Evolutionary conservation across 1,140 invertebrate species (phyloP), one percentile per base, ranked within the genome.

Genomic region (Leptopilina clavipes): DNA sequence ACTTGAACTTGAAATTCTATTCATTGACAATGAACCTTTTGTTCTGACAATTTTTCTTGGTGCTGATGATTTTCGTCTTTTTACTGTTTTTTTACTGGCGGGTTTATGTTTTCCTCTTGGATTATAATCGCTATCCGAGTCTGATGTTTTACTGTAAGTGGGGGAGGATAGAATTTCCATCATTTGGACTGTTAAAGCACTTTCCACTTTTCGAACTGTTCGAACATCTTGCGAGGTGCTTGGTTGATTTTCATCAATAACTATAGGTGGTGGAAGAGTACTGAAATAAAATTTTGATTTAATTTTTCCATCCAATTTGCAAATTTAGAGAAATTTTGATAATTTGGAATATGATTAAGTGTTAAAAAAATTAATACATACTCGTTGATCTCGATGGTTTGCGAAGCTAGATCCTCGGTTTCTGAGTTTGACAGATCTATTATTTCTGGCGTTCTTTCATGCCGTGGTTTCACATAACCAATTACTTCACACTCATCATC

Each of bases 361-460:
- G n/a, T 31, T 31, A 31, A 31, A 31, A 31, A 31, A 40, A 40
- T 40, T 40, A 8, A 9, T 48, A 73, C 71, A 48, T 65, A 79
- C 74, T 48, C 48, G 3, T 10, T 37, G 25, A 8, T 31, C 19
- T 75, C 65, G n/a, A 22, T 45, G 25, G 71, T 37, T 73, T 75
- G 59, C 14, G 22, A 31, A 65, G 40, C 71, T 75, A 10, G 43
- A 31, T 70, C 71, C 10, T 83, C 88, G 44, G 80, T 81, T 52
- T 91, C 91, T 7, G 89, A 89, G 5, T 91, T 90, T 18, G 90
- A 83, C 7, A 89, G 65, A 17, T 92, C 86, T 45, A 93, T 91
- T 0, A 91, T 85, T 85, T 91, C 90, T 10, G 92, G 92, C 25
- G 92, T 92, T 73, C 92, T 87, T 77, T 92, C 90, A 70, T 89